A percentile compares a stretch with the other conserved stretches of the same genome.
phyloP scores from a whole-genome alignment of 2,797 vertebrate species.

The Eospalax fontanierii region DNA sequence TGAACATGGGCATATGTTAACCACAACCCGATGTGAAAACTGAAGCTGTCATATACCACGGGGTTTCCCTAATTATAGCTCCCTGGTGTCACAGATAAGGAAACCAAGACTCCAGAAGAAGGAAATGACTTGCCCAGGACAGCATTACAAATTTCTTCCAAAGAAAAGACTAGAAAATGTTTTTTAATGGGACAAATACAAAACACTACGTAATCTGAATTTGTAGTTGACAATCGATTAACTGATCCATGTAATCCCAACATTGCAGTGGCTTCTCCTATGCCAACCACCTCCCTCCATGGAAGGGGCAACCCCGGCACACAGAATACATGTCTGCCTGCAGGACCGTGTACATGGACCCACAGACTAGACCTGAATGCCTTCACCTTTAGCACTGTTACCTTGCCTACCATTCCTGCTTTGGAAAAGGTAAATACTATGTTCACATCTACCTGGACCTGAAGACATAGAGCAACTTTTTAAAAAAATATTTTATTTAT shows the following conservation, averaged over 20 bases:
- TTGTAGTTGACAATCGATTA: background rate
- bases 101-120: background rate
- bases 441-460: background rate
- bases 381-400: background rate
- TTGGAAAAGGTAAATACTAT: rapidly evolving
- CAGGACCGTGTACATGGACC: background rate
- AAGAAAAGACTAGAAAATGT: background rate
- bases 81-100: background rate
- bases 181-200: background rate
- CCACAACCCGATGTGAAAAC: rapidly evolving
- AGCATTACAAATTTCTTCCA: background rate
- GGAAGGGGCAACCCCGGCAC: background rate
- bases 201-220: background rate
- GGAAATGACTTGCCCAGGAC: background rate
- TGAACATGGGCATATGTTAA: background rate
- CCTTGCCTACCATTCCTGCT: rapidly evolving
- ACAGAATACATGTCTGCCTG: rapidly evolving
- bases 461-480: background rate
- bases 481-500: too few relatives aligned
- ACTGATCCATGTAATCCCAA: background rate
- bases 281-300: background rate
- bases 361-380: background rate
- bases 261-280: background rate
- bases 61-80: background rate
- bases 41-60: too few relatives aligned